Evolutionary conservation across 2,113 vertebrate species (phyloP), one percentile per base, ranked within the genome.

Genomic region (Pseudonaja textilis): DNA sequence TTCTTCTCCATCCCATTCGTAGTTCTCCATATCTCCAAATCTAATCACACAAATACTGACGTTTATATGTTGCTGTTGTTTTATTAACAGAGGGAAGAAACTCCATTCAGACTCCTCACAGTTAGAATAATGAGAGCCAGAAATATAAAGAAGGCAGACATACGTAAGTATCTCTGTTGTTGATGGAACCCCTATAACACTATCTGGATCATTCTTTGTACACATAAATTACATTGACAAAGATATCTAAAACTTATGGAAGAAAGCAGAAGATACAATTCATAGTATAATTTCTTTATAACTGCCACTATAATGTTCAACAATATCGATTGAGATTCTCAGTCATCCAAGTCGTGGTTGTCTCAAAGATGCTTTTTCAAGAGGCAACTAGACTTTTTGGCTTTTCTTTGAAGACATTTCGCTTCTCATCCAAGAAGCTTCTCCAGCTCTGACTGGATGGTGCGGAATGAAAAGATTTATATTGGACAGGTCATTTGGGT

Each of bases 71-170:
- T 50, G 0, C n/a, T 57, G 0, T 50, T 59, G 88, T 89, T 94
- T n/a, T 87, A 85, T 57, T 23, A 64, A n/a, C 94, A 97, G 96
- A 96, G 12, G 90, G 96, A 96, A 1, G 94, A 94, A 64, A 96
- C 96, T 90, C 96, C 96, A 85, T 96, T 96, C 96, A 96, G 96
- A 91, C 95, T 97, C 45, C 96, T 97, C 45, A 96, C 96, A 88
- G 96, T 97, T 69, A 96, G 96, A 96, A 64, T 97, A 69, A 11
- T 97, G 5, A 93, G 95, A 93, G 69, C 97, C 93, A 96, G 74
- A 92, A 97, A 97, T 54, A 95, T 1, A 91, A 94, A 96, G 93
- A 97, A 96, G 87, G 94, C 97, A 93, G 97, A 97, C 34, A n/a
- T 95, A 0, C 11, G 97, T 97, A 90, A 97, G 97, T 97, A 96